A percentile compares a stretch with the other conserved stretches of the same genome.
Conservation (phyloP, 2,113 vertebrate species). For the Labeo catla region DNA sequence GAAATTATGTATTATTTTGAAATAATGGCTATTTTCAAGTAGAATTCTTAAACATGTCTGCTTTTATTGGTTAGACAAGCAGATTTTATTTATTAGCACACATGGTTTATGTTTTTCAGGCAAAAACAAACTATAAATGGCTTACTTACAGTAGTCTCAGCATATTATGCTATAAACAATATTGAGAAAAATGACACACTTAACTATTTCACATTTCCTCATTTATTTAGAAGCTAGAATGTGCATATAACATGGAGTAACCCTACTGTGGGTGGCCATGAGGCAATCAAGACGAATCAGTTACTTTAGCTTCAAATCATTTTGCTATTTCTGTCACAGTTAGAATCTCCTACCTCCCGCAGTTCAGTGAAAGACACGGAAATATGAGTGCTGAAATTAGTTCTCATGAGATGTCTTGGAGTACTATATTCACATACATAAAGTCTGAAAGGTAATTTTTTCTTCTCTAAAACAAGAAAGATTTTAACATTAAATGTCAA, state of each 20-base stretch:
- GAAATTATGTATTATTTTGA: neutral
- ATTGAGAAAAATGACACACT: neutral
- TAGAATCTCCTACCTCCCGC: slow-evolving; percentile 36
- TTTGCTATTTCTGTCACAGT: slow-evolving; percentile 8
- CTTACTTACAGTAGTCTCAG: neutral
- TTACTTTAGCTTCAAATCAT: neutral
- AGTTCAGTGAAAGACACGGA: slow-evolving; percentile 31
- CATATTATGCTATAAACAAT: too few relatives aligned
- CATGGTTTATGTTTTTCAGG: neutral
- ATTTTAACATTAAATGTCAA: neutral
- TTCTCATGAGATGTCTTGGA: slow-evolving; percentile 27
- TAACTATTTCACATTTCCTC: neutral
- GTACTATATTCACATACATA: slow-evolving; percentile 35
- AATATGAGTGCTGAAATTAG: neutral
- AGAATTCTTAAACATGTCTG: neutral
- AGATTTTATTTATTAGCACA: neutral
- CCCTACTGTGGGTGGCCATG: neutral
- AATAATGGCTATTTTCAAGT: neutral
- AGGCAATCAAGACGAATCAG: neutral
- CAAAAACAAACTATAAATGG: neutral
- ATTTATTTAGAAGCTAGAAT: neutral
- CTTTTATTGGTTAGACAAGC: neutral
- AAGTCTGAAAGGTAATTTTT: neutral
- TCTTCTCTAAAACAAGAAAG: neutral
- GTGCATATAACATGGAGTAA: neutral